Conservation (phyloP, 2,797 vertebrate species). For the Lepus oiostolus region DNA sequence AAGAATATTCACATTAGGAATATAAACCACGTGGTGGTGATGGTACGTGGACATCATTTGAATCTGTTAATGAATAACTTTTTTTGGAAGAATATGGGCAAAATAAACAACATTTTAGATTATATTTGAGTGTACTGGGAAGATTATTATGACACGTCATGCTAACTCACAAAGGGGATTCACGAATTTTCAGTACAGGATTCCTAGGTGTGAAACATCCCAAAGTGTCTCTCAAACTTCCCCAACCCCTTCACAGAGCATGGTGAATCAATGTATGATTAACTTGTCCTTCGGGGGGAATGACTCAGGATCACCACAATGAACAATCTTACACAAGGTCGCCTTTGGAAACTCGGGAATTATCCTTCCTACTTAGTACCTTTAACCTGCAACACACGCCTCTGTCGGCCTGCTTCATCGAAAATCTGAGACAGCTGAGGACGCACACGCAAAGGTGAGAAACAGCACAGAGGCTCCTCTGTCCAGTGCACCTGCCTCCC, state of each 20-base stretch:
- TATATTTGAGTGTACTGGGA: background rate
- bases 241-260: conserved; percentile 31
- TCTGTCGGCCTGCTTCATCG: background rate
- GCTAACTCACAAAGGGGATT: background rate
- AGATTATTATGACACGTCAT: background rate
- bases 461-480: background rate
- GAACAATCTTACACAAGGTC: conserved; percentile 41
- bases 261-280: conserved; percentile 71
- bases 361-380: background rate
- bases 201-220: conserved; percentile 38
- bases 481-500: background rate
- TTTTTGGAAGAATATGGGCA: background rate
- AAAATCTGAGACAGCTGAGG: background rate
- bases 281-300: conserved; percentile 11
- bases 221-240: conserved; percentile 50
- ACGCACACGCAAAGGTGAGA: background rate
- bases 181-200: conserved; percentile 50
- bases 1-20: conserved; percentile 24
- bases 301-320: conserved; percentile 69
- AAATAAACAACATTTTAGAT: conserved; percentile 44
- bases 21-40: background rate
- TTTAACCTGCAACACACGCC: background rate
- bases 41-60: background rate
- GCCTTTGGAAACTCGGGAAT: background rate
- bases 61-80: conserved; percentile 40